Base-by-base conservation (phyloP, 2,888 invertebrate species). In the Anodontia alba region DNA sequence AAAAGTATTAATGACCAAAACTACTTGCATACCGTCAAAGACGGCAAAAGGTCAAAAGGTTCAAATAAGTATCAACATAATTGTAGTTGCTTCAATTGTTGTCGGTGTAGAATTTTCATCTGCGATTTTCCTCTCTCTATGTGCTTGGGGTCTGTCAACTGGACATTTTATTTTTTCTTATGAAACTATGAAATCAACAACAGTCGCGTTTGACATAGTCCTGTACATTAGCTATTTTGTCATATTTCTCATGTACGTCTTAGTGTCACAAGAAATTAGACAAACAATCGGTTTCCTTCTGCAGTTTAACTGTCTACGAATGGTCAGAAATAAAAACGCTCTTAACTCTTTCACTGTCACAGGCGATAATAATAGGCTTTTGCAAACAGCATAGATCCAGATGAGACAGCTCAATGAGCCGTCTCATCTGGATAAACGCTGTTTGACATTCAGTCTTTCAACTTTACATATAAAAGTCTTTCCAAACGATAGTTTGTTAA, bases 161-260 rank as follows among this genome's bases (percentile, higher is more conserved):
- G 67, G 42, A n/a, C 3, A 10, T 7, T 1, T 20, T 20, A 12
- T 67, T 20, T 67, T 67, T 2, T 42, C 36, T n/a, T 8, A 67
- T n/a, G n/a, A 67, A 31, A 67, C 7, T 23, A 7, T 67, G 3
- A 3, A 67, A 23, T n/a, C 20, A 2, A 29, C 17, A 1, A 36
- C 67, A 15, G 17, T 67, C 10, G 69, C 69, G n/a, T 69, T 69
- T 46, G 69, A 69, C 29, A 15, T 69, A 3, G 23, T 69, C 15
- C 29, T 69, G 2, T 69, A 69, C 20, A 23, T 69, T 3, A 69
- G 69, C 43, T 69, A 69, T 29, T 69, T 69, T 69, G 46, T 20
- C 1, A 69, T 69, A 10, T 69, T 69, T 46, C 3, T 46, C 12
- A 46, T 69, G 2, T 69, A 69, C 33, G 38, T 42, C 42, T 15